Evolutionary conservation across 2,113 vertebrate genomes (phyloP), one percentile per base, ranked within the genome.

Genomic region (Petrocephalus microphthalmus): DNA sequence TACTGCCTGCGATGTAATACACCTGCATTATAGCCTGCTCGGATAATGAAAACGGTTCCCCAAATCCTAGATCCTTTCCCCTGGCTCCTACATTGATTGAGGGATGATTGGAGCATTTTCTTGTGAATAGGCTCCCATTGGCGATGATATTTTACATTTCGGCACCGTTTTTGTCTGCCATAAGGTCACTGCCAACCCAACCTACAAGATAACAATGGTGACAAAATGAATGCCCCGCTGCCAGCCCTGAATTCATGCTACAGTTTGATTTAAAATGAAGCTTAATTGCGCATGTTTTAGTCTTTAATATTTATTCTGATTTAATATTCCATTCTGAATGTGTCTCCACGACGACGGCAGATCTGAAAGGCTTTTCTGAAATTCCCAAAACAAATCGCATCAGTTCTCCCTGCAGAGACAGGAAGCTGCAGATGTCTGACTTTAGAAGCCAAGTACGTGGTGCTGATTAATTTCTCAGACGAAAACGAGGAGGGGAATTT

Each of bases 251-350:
- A 78, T 78, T 78, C 33, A 19, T 78, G 37, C 71, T 6, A 1
- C 5, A 42, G 15, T 78, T 42, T 78, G 71, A 42, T 78, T 78
- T 19, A 17, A 78, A 78, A 78, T 78, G 33, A 78, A 42, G 33
- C 71, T 78, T 78, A 78, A 78, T 78, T 17, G 1, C 33, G 15
- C 5, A 13, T 15, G 37, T 42, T 78, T 78, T 42, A 37, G 71
- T 78, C 71, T 78, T 78, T 78, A 78, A 78, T 78, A 78, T 78
- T 78, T 78, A 78, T 78, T 78, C 71, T 2, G 33, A 42, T 19
- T 78, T 78, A 78, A 78, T 78, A 78, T 78, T 78, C 71, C 15
- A 37, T 78, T 42, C 71, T 78, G 71, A 42, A 42, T 78, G 67
- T 74, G 6, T 78, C 33, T 78, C 29, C 71, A 78, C 11, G 33